Base-by-base conservation (phyloP, 2,113 vertebrate species). In the Arenaria interpres region DNA sequence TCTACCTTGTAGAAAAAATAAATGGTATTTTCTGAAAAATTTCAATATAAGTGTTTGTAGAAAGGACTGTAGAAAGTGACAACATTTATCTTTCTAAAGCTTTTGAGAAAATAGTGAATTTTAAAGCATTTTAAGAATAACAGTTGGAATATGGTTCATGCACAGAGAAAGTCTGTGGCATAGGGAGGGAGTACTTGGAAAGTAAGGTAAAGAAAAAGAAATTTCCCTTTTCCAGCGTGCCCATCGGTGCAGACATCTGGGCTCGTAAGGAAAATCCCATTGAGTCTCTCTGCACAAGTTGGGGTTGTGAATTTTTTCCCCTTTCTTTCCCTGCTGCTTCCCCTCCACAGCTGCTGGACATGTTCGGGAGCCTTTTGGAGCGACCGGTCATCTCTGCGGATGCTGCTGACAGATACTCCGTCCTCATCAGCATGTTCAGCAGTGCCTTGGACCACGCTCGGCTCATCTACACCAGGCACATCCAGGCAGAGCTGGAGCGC, bases 311-410 rank as follows among this genome's bases (percentile, higher is more conserved):
- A 18, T 56, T 46, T 39, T 37, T 57, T 7, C 37, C 18, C 16
- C 32, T 53, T 91, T 48, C 25, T 78, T 25, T 57, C 35, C n/a
- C 51, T 81, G 14, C 21, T 51, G 60, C 79, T n/a, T 67, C 68
- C 41, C 91, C 45, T 82, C 72, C 73, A 6, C 97, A 99, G 99
- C 83, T 99, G 45, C 75, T 99, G 78, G 98, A 98, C 77, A 99
- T 99, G 98, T 99, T 99, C 63, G 98, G 97, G 41, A 98, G 93
- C 88, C 98, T 99, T 74, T 86, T 99, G 79, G 97, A 99, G 86
- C 98, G 99, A 62, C 99, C 99, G 2, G 39, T 98, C 16, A 80
- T 99, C 13, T 98, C 98, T n/a, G 90, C 73, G 16, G 98, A 97
- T 56, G 98, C 91, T 41, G 93, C 96, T 82, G 95, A 93, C 56